Conservation (phyloP, 2,113 vertebrate genomes). For the Neodontobutis hainanensis region DNA sequence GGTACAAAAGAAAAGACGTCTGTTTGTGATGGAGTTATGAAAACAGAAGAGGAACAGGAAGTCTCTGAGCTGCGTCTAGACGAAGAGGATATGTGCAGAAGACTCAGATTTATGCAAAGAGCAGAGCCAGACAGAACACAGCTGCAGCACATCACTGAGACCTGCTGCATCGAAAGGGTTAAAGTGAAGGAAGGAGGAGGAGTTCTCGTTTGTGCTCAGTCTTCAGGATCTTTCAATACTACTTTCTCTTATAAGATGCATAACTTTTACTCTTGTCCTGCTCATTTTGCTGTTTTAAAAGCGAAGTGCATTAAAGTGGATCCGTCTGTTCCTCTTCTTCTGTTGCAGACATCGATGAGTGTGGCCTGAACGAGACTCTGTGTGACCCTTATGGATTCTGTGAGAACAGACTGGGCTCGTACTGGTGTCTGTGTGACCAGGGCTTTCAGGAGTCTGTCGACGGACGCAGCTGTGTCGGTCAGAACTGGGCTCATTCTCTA, state of each 20-base stretch:
- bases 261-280: too few species aligned
- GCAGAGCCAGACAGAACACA: slow-evolving; percentile 2
- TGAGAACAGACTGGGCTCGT: slow-evolving; percentile 92
- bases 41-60: slow-evolving; percentile 66
- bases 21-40: slow-evolving; percentile 67
- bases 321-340: not conserved
- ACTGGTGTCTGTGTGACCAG: slow-evolving; percentile 91
- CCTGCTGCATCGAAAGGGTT: too few species aligned
- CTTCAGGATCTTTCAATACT: too few species aligned
- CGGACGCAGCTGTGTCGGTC: slow-evolving; percentile 88
- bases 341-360: slow-evolving; percentile 93
- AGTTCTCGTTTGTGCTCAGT: too few species aligned
- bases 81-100: slow-evolving; percentile 57
- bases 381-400: slow-evolving; percentile 90
- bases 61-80: slow-evolving; percentile 76
- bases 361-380: slow-evolving; percentile 82
- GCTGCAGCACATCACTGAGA: slow-evolving; percentile 12
- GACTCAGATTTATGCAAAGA: slow-evolving; percentile 45
- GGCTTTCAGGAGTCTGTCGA: slow-evolving; percentile 89
- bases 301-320: too few species aligned
- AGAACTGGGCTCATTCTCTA: slow-evolving; percentile 51
- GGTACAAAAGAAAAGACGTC: slow-evolving; percentile 16
- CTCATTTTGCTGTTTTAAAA: too few species aligned
- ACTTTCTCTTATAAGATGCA: too few species aligned
- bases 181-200: too few species aligned